Conservation (phyloP, 2,888 invertebrate genomes). For the Acanthosepion lycidas region DNA sequence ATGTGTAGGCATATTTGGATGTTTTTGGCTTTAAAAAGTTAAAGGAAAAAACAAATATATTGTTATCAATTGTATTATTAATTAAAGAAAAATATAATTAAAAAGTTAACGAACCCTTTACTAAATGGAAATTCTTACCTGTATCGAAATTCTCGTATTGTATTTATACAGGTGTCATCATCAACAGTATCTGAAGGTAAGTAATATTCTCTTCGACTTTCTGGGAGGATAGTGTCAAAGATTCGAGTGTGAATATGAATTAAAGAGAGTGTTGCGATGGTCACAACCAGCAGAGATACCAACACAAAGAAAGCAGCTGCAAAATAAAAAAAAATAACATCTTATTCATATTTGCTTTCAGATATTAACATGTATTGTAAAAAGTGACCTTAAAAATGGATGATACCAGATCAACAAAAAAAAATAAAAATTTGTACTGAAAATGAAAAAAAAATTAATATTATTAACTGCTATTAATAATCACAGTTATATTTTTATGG, state of each 20-base stretch:
- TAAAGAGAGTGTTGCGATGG: slow-evolving; percentile 61
- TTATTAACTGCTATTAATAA: too few relatives aligned
- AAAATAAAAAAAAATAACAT: slow-evolving; percentile 47
- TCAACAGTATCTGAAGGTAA: slow-evolving; percentile 44
- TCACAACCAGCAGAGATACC: slow-evolving; percentile 62
- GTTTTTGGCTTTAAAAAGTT: too few relatives aligned
- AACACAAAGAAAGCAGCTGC: slow-evolving; percentile 67
- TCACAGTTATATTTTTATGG: too few relatives aligned
- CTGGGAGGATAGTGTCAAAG: slow-evolving; percentile 60
- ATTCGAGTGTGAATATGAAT: slow-evolving; percentile 67
- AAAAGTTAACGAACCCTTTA: background rate
- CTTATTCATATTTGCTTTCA: too few relatives aligned
- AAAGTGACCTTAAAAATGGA: too few relatives aligned
- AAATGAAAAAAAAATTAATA: too few relatives aligned
- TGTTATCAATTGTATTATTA: too few relatives aligned
- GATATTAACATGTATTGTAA: too few relatives aligned
- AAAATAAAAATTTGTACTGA: too few relatives aligned
- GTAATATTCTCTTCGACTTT: slow-evolving; percentile 41
- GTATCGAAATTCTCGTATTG: slow-evolving; percentile 66
- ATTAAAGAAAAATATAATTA: background rate
- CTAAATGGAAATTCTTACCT: slow-evolving; percentile 16
- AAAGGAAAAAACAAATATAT: too few relatives aligned
- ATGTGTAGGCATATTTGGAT: too few relatives aligned
- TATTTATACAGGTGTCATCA: slow-evolving; percentile 61
- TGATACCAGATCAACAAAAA: too few relatives aligned